These are phyloP conservation scores for Fukomys damarensis DNA, from an alignment of 2,113 vertebrate genomes.

Conservation along the genomic window DNA sequence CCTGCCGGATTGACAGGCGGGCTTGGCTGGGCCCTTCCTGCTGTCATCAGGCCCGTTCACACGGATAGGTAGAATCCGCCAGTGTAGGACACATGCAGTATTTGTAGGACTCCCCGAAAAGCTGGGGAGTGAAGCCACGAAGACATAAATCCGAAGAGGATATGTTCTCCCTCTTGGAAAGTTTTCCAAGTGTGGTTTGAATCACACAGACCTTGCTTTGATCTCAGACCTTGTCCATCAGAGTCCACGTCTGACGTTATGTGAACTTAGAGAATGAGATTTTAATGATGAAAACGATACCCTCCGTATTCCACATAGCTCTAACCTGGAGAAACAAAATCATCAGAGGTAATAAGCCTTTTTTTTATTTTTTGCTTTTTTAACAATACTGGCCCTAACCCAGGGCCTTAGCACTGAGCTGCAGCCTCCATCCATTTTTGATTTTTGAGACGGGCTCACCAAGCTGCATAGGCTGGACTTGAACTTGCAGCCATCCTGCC, in stretches of 20 bases:
- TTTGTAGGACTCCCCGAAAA: neutral
- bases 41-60: neutral
- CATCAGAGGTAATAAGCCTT: neutral
- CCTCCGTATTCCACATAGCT: neutral
- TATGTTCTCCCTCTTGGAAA: neutral
- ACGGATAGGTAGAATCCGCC: neutral
- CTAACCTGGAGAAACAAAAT: conserved; percentile 8
- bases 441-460: neutral
- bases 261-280: neutral
- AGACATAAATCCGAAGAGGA: neutral
- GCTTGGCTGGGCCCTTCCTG: neutral
- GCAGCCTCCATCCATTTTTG: neutral
- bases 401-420: neutral
- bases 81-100: neutral
- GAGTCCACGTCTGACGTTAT: neutral
- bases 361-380: neutral
- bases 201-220: neutral
- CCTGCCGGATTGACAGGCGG: neutral
- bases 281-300: neutral
- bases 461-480: neutral
- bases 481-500: neutral
- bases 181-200: neutral
- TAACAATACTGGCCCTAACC: neutral
- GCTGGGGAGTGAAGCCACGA: neutral
- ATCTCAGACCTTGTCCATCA: neutral